Evolutionary conservation across 1,140 invertebrate genomes (phyloP), one percentile per base, ranked within the genome.

Genomic region (Chlorops oryzae): DNA sequence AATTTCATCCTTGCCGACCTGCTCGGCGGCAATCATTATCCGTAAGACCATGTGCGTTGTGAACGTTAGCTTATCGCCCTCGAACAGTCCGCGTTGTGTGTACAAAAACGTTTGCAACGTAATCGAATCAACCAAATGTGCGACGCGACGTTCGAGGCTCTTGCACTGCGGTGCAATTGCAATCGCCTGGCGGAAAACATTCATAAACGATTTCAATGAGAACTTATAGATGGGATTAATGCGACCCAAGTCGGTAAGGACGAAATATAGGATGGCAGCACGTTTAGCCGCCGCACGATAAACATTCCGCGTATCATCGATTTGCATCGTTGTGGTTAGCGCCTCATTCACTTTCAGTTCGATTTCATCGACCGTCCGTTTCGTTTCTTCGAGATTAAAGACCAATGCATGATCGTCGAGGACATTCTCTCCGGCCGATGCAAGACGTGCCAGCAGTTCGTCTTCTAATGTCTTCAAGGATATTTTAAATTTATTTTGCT

Each of bases 211-310:
- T 73, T 96, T 96, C 10, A 98, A 66, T 1, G 93, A 96, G 75
- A 97, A 98, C 65, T 96, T 92, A 68, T 98, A 98, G 58, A 97
- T 92, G 27, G 89, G 90, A 75, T 97, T 94, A 50, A 97, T 96
- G 65, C 92, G 92, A 73, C 85, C 80, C 10, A 98, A 72, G 60
- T 97, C 93, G 64, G 92, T 96, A 40, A 98, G 75, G 27, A 96
- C 92, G 67, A 98, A 98, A 71, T 96, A 98, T 0, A 97, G 72
- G 2, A 97, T 78, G 1, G 93, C 94, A 0, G 91, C 90, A 47
- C 92, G 74, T 1, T 84, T 79, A 0, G 93, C 92, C 13, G 90
- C 91, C 21, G 86, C 81, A 44, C 94, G 80, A 72, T 96, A 97
- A 61, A 82, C 80, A 73, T 96, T 92, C 55, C 93, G 75, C 3